These are phyloP conservation scores for Brachionus rotundiformis DNA, from an alignment of 1,140 invertebrate species.

Conservation along the genomic window DNA sequence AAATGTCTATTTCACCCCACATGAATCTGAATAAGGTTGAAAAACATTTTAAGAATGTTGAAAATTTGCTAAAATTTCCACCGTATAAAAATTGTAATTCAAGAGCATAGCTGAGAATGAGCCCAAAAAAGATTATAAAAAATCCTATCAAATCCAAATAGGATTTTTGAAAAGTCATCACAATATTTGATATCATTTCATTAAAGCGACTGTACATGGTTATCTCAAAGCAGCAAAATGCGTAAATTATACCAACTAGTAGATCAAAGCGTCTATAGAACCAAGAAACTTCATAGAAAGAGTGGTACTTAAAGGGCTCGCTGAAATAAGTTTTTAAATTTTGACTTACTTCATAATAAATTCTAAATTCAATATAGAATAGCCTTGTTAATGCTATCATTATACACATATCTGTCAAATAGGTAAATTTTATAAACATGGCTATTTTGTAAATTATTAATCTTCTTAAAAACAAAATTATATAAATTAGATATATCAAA, in stretches of 20 bases:
- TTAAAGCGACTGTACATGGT: not conserved
- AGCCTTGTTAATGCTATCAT: not conserved
- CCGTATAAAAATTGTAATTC: constrained; percentile 36
- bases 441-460: not conserved
- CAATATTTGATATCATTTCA: constrained; percentile 43
- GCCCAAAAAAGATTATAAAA: constrained; percentile 27
- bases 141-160: constrained; percentile 35
- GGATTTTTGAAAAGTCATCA: constrained; percentile 35
- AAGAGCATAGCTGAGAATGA: constrained; percentile 27
- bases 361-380: constrained; percentile 21
- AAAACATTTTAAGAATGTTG: constrained; percentile 39
- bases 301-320: not conserved
- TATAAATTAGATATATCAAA: not conserved
- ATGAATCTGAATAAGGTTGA: constrained; percentile 9
- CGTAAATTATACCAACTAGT: constrained; percentile 27
- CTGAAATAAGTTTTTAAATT: not conserved
- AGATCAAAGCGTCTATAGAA: constrained; percentile 20
- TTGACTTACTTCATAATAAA: not conserved
- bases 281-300: constrained; percentile 9
- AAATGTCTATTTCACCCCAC: constrained; percentile 34
- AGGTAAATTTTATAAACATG: not conserved
- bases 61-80: constrained; percentile 7
- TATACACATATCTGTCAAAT: not conserved
- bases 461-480: not conserved
- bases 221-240: constrained; percentile 5